phyloP scores from a whole-genome alignment of 2,888 invertebrate species.

The Digitonthophagus gazella region DNA sequence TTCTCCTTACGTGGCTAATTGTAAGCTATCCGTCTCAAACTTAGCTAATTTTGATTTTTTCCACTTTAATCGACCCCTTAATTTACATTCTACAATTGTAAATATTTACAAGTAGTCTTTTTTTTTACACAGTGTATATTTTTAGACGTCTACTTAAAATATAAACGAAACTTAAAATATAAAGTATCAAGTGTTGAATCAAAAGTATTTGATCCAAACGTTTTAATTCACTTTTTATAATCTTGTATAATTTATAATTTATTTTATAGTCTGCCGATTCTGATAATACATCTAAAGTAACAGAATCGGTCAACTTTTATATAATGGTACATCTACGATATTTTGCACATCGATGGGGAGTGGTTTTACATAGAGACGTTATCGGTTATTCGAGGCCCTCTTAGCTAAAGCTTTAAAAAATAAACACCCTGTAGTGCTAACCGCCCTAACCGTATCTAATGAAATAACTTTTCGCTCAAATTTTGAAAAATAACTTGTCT shows the following conservation, averaged over 20 bases:
- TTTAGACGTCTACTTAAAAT: constrained; percentile 1
- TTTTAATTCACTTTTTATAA: too few relatives aligned
- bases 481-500: background rate
- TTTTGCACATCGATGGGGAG: background rate
- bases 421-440: constrained; percentile 4
- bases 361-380: too few relatives aligned
- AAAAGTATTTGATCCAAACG: too few relatives aligned
- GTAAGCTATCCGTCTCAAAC: background rate
- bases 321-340: background rate
- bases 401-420: background rate
- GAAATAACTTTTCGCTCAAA: background rate
- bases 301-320: background rate
- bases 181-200: too few relatives aligned
- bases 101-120: constrained; percentile 1
- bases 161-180: too few relatives aligned
- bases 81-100: constrained; percentile 1
- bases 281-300: too few relatives aligned
- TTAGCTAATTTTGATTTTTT: background rate
- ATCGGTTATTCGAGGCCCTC: background rate
- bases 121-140: constrained; percentile 14
- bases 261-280: too few relatives aligned
- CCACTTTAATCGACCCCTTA: too few relatives aligned
- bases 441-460: background rate
- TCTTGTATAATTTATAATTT: too few relatives aligned
- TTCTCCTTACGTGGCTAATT: too few relatives aligned